phyloP scores from a whole-genome alignment of 2,113 vertebrate genomes.

The Leptobrachium ailaonicum region DNA sequence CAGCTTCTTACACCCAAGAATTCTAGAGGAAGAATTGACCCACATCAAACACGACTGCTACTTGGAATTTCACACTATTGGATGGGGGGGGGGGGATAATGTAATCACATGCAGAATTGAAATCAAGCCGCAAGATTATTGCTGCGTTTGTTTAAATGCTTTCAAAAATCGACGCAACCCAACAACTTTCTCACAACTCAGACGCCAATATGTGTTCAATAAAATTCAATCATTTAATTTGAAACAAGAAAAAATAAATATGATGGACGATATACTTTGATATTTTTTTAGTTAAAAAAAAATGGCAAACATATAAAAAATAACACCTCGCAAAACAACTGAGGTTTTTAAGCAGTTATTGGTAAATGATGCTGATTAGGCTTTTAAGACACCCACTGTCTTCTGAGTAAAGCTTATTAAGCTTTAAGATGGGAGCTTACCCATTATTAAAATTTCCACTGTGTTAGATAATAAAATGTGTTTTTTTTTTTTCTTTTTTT shows the following conservation, averaged over 20 bases:
- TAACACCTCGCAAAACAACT: not conserved
- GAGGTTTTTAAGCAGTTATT: conserved; percentile 14
- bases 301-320: not conserved
- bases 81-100: conserved; percentile 52
- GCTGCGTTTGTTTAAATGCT: conserved; percentile 36
- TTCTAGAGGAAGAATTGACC: conserved; percentile 54
- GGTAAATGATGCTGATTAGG: not conserved
- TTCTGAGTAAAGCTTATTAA: conserved; percentile 58
- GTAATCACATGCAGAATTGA: conserved; percentile 42
- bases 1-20: conserved; percentile 55
- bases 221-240: conserved; percentile 10
- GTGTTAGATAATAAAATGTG: conserved; percentile 77
- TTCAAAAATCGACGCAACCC: conserved; percentile 26
- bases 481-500: conserved; percentile 54
- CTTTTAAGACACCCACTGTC: conserved; percentile 44
- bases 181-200: not conserved
- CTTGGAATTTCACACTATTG: conserved; percentile 54
- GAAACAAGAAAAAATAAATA: not conserved
- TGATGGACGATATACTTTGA: conserved; percentile 5
- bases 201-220: not conserved
- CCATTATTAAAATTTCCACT: conserved; percentile 71
- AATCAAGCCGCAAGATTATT: conserved; percentile 42
- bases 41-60: conserved; percentile 53
- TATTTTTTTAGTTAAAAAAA: not conserved
- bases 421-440: conserved; percentile 58